Conservation (phyloP, 2,888 invertebrate genomes). For the Apeira syringaria region DNA sequence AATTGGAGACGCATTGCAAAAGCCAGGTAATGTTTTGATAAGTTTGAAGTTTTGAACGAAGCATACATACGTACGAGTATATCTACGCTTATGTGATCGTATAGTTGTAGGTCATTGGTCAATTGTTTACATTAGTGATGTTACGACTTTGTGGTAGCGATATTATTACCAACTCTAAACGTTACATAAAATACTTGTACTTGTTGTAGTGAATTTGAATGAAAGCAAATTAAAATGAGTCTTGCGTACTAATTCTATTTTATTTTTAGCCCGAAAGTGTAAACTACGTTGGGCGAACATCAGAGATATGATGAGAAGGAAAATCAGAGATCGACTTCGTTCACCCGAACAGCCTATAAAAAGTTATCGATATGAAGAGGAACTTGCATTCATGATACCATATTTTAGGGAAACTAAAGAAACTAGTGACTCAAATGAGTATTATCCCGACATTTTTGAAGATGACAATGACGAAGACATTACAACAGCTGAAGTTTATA, state of each 20-base stretch:
- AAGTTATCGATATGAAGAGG: constrained; percentile 69
- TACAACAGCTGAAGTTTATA: constrained; percentile 45
- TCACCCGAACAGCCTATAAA: constrained; percentile 52
- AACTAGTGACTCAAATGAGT: constrained; percentile 34
- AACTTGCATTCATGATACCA: constrained; percentile 62
- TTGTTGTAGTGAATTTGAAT: background rate
- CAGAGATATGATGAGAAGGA: constrained; percentile 68
- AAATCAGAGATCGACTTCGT: constrained; percentile 53
- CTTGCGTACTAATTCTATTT: background rate
- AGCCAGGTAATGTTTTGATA: constrained; percentile 51
- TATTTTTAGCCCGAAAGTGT: constrained; percentile 57
- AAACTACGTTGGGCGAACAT: constrained; percentile 73
- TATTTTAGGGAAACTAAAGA: constrained; percentile 40
- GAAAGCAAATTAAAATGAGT: background rate
- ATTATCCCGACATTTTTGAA: constrained; percentile 51
- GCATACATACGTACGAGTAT: background rate
- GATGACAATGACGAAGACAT: constrained; percentile 47
- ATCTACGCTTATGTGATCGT: no score
- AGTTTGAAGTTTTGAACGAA: background rate
- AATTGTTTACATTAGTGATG: background rate
- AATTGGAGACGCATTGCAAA: constrained; percentile 61
- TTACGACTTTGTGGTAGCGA: background rate
- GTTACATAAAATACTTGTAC: background rate
- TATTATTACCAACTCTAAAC: background rate
- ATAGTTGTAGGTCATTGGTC: background rate